Conservation (phyloP, 2,113 vertebrate genomes). For the Gasterosteus aculeatus region DNA sequence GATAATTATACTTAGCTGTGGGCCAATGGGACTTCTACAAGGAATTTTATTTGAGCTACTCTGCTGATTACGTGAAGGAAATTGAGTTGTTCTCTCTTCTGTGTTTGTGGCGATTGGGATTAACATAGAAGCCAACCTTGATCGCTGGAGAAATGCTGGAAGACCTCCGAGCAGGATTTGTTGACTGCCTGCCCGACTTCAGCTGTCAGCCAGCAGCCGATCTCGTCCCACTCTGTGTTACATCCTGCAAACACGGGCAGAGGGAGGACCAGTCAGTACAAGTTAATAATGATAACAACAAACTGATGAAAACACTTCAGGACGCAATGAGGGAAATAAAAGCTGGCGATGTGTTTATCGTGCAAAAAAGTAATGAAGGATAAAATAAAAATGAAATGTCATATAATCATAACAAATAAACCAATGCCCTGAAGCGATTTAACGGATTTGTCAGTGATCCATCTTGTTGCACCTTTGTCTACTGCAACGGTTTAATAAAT, state of each 20-base stretch:
- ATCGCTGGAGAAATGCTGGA: conserved; percentile 79
- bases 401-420: neutral
- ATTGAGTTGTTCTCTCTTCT: neutral
- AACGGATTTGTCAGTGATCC: too few relatives aligned
- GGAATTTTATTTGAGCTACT: neutral
- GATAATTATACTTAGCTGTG: conserved; percentile 26
- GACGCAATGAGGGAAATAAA: neutral
- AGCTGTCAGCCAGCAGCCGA: conserved; percentile 79
- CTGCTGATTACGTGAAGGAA: neutral
- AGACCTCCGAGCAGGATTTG: conserved; percentile 79
- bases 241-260: conserved; percentile 67
- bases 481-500: too few relatives aligned
- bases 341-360: neutral
- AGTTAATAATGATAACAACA: neutral
- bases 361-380: neutral
- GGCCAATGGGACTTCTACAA: neutral
- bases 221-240: conserved; percentile 80
- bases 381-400: neutral
- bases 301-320: neutral
- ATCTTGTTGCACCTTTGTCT: too few relatives aligned
- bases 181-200: conserved; percentile 79
- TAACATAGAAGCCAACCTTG: conserved; percentile 69
- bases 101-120: neutral
- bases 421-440: too few relatives aligned
- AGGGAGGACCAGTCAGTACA: neutral